Evolutionary conservation across 2,113 vertebrate genomes (phyloP).

Genomic region (Isichthys henryi): DNA sequence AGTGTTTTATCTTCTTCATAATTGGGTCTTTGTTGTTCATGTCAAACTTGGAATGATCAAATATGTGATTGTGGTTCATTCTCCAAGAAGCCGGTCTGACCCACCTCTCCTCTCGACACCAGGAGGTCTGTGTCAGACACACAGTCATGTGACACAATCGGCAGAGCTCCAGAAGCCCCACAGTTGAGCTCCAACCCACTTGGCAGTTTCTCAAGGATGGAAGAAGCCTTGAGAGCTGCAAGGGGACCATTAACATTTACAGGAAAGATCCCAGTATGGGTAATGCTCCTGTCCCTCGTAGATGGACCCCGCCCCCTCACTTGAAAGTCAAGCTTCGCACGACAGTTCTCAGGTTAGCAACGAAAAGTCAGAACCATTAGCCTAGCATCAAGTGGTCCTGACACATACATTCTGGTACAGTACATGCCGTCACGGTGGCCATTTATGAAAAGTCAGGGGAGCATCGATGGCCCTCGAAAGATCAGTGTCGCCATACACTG

Average conservation of each 20-base stretch:
- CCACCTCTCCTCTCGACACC: not conserved
- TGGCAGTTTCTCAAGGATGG: not conserved
- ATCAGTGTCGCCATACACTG: constrained; percentile 52
- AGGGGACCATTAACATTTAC: constrained; percentile 17
- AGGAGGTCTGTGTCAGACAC: not conserved
- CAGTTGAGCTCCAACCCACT: not conserved
- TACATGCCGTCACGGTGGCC: constrained; percentile 74
- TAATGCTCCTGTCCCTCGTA: constrained; percentile 15
- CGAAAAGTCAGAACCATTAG: constrained; percentile 72
- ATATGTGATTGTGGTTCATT: not conserved
- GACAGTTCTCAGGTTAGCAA: not conserved
- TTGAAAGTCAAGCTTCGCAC: not conserved
- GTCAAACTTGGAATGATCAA: not conserved
- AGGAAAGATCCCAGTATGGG: constrained; percentile 15
- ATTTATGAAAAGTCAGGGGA: constrained; percentile 74
- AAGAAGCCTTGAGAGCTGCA: not conserved
- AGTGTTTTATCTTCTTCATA: not conserved
- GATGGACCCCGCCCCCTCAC: not conserved
- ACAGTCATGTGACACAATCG: no score
- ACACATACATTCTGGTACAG: constrained; percentile 78
- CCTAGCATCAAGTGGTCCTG: constrained; percentile 65
- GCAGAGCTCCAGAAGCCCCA: not conserved
- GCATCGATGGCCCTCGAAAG: constrained; percentile 47
- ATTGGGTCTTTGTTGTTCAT: not conserved
- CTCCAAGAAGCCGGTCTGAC: not conserved